Evolutionary conservation across 2,888 invertebrate genomes (phyloP).

Genomic region (Malthinus flaveolus): DNA sequence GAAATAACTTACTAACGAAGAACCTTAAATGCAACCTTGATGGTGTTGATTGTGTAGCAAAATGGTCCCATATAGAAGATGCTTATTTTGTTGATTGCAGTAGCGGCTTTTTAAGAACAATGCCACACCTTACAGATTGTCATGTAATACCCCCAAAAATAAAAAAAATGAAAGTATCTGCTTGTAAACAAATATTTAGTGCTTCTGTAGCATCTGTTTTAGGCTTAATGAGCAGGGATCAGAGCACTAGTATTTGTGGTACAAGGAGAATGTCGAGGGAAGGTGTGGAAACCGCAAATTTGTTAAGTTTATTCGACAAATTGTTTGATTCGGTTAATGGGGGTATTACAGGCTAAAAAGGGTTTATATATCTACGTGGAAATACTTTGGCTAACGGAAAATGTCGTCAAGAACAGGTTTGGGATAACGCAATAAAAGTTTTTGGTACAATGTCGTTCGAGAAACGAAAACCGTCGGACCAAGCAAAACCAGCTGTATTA

Average conservation of each 20-base stretch:
- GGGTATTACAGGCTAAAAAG: neutral
- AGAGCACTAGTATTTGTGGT: neutral
- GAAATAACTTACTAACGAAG: constrained; percentile 1
- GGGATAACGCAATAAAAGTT: constrained; percentile 2
- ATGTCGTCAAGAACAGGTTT: constrained; percentile 2
- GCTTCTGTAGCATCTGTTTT: neutral
- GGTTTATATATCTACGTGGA: neutral
- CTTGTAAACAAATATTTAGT: constrained; percentile 12
- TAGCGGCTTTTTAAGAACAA: constrained; percentile 7
- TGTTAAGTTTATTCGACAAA: neutral
- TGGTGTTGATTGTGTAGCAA: neutral
- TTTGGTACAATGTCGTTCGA: neutral
- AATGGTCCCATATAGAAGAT: constrained; percentile 11
- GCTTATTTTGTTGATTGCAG: constrained; percentile 11
- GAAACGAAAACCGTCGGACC: neutral
- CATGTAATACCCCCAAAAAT: constrained; percentile 6
- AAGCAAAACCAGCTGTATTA: neutral
- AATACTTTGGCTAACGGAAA: neutral
- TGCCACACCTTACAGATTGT: constrained; percentile 11
- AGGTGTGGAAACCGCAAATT: neutral
- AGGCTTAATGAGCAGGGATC: neutral
- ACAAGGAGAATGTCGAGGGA: neutral
- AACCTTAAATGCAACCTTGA: constrained; percentile 10
- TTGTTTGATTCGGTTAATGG: neutral
- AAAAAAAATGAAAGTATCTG: constrained; percentile 15